A percentile compares a stretch with the other conserved stretches of the same genome.
phyloP scores from a whole-genome alignment of 2,797 vertebrate genomes.

The Coilia nasus region DNA sequence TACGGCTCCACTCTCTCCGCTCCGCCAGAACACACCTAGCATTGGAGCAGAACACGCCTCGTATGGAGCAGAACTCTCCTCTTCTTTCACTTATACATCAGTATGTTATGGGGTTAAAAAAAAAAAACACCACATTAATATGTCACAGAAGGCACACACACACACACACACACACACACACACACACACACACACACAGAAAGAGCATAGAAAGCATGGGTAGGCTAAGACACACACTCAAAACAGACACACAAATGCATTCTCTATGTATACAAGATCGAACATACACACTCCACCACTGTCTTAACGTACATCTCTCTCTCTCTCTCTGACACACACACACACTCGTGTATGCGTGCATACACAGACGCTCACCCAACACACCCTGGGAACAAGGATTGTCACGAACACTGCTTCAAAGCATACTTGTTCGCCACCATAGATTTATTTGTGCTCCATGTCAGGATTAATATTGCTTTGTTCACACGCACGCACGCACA shows the following conservation, averaged over 20 bases:
- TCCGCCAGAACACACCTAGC: too few species aligned
- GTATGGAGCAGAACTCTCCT: too few species aligned
- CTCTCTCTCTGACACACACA: not conserved
- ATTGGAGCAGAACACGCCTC: too few species aligned
- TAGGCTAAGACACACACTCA: not conserved
- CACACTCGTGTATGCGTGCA: conserved; percentile 23
- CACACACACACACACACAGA: conserved; percentile 5
- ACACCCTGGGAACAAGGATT: conserved; percentile 50
- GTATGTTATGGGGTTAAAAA: not conserved
- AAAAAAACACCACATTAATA: not conserved
- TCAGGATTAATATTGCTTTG: conserved; percentile 64
- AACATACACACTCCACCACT: too few species aligned
- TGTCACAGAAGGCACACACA: not conserved
- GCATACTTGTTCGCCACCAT: conserved; percentile 60
- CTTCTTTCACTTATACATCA: not conserved
- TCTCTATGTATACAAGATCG: not conserved
- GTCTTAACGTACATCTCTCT: not conserved
- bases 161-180: not conserved
- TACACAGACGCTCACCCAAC: conserved; percentile 15
- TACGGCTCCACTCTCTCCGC: not conserved
- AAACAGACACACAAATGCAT: conserved; percentile 14
- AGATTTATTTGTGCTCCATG: conserved; percentile 67
- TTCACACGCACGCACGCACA: conserved; percentile 28
- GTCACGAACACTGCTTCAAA: conserved; percentile 61
- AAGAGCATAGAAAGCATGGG: too few species aligned